phyloP scores from a whole-genome alignment of 2,888 invertebrate genomes.

The Seira musarum region DNA sequence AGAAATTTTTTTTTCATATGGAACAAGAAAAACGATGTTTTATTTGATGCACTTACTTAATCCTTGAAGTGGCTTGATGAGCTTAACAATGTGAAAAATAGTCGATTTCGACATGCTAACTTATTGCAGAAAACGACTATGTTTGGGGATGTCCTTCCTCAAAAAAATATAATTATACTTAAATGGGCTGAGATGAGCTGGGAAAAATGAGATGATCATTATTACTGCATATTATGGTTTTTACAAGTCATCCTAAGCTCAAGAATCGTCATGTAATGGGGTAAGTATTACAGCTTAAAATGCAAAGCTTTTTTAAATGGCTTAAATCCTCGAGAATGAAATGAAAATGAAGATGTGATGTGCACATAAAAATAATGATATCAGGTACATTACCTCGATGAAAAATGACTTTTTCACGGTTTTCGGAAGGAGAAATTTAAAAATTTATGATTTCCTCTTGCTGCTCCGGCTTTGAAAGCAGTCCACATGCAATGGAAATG shows the following conservation, averaged over 20 bases:
- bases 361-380: conserved; percentile 11
- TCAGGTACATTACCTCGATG: conserved; percentile 67
- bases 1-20: neutral
- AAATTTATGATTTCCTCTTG: conserved; percentile 70
- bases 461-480: too few species aligned
- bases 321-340: neutral
- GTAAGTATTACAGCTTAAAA: neutral
- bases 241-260: too few species aligned
- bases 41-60: neutral
- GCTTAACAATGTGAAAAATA: conserved; percentile 58
- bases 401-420: conserved; percentile 70
- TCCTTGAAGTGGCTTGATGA: conserved; percentile 44
- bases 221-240: too few species aligned
- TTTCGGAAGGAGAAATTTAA: conserved; percentile 70
- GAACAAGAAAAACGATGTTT: conserved; percentile 3
- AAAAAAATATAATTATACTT: too few species aligned
- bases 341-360: neutral
- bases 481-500: neutral
- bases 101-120: conserved; percentile 51
- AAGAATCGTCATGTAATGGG: neutral
- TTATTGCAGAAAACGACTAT: conserved; percentile 25
- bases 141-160: too few species aligned
- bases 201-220: too few species aligned
- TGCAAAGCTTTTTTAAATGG: neutral
- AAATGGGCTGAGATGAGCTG: too few species aligned